phyloP scores from a whole-genome alignment of 2,888 invertebrate genomes.

The Oscheius sp. region DNA sequence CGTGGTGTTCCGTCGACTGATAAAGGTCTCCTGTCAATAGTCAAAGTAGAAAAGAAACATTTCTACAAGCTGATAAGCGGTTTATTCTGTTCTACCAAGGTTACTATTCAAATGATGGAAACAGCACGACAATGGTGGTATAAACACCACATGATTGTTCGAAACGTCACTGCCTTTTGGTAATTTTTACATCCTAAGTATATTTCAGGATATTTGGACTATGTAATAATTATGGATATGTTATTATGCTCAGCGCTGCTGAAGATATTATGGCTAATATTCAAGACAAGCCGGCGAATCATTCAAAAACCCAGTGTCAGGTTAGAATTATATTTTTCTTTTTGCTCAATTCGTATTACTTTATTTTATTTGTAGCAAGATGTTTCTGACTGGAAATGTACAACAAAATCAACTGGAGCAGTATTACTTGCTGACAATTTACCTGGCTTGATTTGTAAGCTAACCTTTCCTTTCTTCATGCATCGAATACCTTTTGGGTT shows the following conservation, averaged over 20 bases:
- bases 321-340: neutral
- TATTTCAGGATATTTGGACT: conserved; percentile 80
- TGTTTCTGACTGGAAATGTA: conserved; percentile 29
- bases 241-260: conserved; percentile 86
- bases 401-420: conserved; percentile 71
- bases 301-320: conserved; percentile 6
- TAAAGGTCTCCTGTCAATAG: neutral
- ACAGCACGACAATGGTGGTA: neutral
- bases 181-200: neutral
- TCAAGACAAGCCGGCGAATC: conserved; percentile 33
- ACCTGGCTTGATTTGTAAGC: conserved; percentile 80
- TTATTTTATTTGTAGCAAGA: conserved; percentile 31
- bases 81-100: neutral
- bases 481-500: conserved; percentile 72
- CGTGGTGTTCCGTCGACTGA: conserved; percentile 6
- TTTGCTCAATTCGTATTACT: too few species aligned
- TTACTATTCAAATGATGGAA: neutral
- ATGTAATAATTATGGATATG: conserved; percentile 87
- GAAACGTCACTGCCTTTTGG: conserved; percentile 6
- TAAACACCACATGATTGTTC: neutral
- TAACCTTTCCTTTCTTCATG: conserved; percentile 78
- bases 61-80: conserved; percentile 10
- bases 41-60: neutral
- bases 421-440: conserved; percentile 83
- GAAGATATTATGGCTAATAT: conserved; percentile 77